These are phyloP conservation scores for Ovis canadensis DNA, from an alignment of 2,113 vertebrate species.

Conservation along the genomic window DNA sequence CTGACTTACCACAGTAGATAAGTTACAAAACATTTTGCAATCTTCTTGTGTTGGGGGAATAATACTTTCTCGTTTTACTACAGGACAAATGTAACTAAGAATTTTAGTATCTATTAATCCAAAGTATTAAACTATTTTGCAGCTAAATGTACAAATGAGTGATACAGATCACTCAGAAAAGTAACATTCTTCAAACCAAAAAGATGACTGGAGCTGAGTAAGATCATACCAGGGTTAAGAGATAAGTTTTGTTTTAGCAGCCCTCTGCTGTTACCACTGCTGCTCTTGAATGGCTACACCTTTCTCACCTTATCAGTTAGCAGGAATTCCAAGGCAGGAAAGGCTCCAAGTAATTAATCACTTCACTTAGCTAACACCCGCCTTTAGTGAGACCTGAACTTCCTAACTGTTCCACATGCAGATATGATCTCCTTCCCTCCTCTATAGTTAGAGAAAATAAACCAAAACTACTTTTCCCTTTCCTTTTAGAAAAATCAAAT, in stretches of 20 bases:
- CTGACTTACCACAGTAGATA: not conserved
- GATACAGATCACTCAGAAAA: not conserved
- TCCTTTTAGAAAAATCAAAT: conserved; percentile 20
- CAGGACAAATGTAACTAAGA: not conserved
- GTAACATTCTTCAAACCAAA: not conserved
- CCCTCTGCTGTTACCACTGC: not conserved
- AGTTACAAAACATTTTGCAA: not conserved
- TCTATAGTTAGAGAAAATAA: conserved; percentile 1
- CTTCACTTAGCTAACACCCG: not conserved
- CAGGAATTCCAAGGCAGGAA: not conserved
- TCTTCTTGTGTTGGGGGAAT: not conserved
- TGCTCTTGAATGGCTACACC: not conserved
- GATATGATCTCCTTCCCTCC: not conserved
- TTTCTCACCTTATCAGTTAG: not conserved
- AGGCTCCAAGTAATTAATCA: not conserved
- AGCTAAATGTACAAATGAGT: not conserved
- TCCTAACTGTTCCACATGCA: not conserved
- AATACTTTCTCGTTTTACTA: not conserved
- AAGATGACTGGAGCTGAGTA: not conserved
- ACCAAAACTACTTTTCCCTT: not conserved
- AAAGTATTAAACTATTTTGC: not conserved
- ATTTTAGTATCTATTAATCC: conserved; percentile 4
- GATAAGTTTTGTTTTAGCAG: not conserved
- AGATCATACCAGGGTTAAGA: not conserved
- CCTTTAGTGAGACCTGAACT: not conserved